Base-by-base conservation (phyloP, 2,888 invertebrate genomes). In the Tetramorium bicarinatum region DNA sequence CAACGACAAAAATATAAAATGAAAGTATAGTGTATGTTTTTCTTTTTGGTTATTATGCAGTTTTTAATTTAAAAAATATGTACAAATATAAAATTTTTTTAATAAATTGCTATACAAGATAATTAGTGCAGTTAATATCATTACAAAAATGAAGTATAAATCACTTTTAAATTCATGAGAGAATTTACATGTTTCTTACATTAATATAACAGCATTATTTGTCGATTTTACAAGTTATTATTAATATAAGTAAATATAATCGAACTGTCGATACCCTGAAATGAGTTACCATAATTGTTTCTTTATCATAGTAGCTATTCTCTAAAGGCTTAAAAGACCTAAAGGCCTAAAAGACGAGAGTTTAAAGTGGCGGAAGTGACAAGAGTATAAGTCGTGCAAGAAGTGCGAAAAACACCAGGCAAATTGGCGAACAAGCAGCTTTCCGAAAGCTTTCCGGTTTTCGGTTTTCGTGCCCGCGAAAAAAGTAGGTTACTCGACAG, bases 401-500 rank as follows among this genome's bases (percentile, higher is more conserved):
- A 54, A 41, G 21, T 6, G 41, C 54, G 71, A 72, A 9, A 21
- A 71, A 72, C 21, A 15, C 0, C 9, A n/a, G 2, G 9, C 59
- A 74, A 74, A 59, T 59, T 59, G 29, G 18, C 44, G n/a, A 59
- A 59, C 59, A n/a, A 44, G 13, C 13, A 44, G 29, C 59, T 59
- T 34, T 34, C 29, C 41, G 56, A 9, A 56, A 56, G 54, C 72
- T 59, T 34, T 44, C 8, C 6, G 25, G 25, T 25, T 25, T 25
- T 25, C 25, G 18, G 44, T 41, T 44, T 59, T 29, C 15, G 59
- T 47, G 2, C 7, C 13, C n/a, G 2, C 0, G 8, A 9, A 61
- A 47, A 61, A 74, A 74, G 11, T 61, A 29, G 59, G 29, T 59
- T 74, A 38, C 15, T 29, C 44, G 59, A 75, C 44, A 59, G 13